Base-by-base conservation (phyloP, 2,113 vertebrate genomes). In the Steatornis caripensis region DNA sequence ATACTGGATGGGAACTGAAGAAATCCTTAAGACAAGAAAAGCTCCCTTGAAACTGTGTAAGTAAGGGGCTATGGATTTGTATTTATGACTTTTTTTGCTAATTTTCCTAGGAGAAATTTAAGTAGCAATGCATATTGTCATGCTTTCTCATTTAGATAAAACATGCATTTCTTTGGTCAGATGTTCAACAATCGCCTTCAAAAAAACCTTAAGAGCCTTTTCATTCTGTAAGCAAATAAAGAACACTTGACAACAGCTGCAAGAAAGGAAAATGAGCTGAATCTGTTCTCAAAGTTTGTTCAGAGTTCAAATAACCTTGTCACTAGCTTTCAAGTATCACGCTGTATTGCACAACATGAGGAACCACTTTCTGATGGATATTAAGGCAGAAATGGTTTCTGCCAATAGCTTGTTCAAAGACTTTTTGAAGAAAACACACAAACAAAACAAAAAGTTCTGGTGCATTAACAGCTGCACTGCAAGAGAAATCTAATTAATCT, bases 241-340 rank as follows among this genome's bases (percentile, higher is more conserved):
- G 53, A 91, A 45, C 27, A 62, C 55, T 87, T 94, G 75, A 93
- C 87, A 93, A 84, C 72, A 93, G 79, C 90, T 92, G 66, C 29
- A 65, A 80, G 82, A 72, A 90, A 92, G 62, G 36, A 81, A 90
- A 95, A 80, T 20, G 51, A 94, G 34, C 43, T 81, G 87, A 94
- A 6, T 54, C 36, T 29, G 45, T 75, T 81, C 55, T 60, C 79
- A 24, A 71, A 95, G 90, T 69, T 77, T 95, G 85, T 46, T 86
- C 82, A 62, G 70, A 94, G 81, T 96, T 94, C 88, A 95, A 93
- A 95, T 77, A 88, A 66, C 65, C 76, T 84, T 94, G 90, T 88
- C 84, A 88, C 64, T 39, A 76, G 88, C 65, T 86, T 94, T 95
- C 90, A 96, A 96, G 64, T 45, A 84, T 87, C 94, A 78, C 13